These are phyloP conservation scores for Engraulis encrasicolus DNA, from an alignment of 2,113 vertebrate species.

Conservation along the genomic window DNA sequence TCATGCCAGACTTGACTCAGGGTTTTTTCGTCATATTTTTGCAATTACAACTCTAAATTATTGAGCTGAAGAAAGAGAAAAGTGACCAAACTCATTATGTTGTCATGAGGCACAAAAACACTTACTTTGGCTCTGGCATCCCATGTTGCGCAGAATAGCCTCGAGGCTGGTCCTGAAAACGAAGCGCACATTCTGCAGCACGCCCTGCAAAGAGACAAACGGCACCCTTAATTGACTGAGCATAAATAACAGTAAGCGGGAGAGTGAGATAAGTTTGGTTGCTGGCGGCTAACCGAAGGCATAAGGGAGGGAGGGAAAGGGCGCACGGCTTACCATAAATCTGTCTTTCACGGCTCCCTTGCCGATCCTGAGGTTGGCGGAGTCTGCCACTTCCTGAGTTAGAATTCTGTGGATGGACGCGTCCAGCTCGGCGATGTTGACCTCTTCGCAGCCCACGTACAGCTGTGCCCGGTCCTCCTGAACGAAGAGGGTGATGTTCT, in stretches of 20 bases:
- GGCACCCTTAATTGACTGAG: background rate
- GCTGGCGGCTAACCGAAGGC: background rate
- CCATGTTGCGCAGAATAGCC: conserved; percentile 92
- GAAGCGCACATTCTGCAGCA: conserved; percentile 95
- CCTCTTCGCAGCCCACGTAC: conserved; percentile 91
- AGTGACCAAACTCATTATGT: too few species aligned
- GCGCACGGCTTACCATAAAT: conserved; percentile 84
- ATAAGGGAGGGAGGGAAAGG: background rate
- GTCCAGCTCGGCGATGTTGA: conserved; percentile 87
- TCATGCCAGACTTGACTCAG: too few species aligned
- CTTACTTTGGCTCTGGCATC: conserved; percentile 86
- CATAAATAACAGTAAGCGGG: background rate
- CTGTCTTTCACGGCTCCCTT: conserved; percentile 88
- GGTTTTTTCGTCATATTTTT: too few species aligned
- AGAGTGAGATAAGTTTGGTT: background rate
- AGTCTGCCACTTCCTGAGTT: conserved; percentile 80
- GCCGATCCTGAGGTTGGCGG: conserved; percentile 83
- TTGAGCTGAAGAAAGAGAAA: too few species aligned
- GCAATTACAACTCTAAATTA: too few species aligned
- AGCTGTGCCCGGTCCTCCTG: conserved; percentile 93
- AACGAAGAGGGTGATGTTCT: conserved; percentile 93
- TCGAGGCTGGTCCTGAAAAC: conserved; percentile 93
- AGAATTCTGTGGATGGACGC: conserved; percentile 88
- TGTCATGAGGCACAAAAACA: background rate
- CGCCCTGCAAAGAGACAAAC: conserved; percentile 79